Percentiles rank a stretch among this genome's conserved stretches.
phyloP scores from a whole-genome alignment of 2,888 invertebrate genomes.

The Protophormia terraenovae region DNA sequence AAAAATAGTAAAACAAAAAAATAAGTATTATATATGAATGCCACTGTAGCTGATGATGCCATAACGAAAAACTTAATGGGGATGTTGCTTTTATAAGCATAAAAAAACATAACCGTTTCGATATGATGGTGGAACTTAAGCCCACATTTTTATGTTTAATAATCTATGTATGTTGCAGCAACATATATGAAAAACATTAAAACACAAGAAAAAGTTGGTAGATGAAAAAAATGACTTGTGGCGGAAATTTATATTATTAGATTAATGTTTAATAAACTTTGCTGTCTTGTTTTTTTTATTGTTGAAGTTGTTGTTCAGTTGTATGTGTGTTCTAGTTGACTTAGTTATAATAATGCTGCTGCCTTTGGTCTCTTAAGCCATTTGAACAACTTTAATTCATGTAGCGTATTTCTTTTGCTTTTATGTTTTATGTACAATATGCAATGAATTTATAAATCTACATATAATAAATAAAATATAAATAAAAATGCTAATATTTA shows the following conservation, averaged over 20 bases:
- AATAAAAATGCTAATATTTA: constrained; percentile 65
- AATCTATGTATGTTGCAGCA: constrained; percentile 16
- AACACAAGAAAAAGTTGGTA: neutral
- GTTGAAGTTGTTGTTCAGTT: too few species aligned
- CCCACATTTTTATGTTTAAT: constrained; percentile 32
- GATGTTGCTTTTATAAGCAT: constrained; percentile 3
- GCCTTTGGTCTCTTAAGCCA: constrained; percentile 22
- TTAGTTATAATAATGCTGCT: neutral
- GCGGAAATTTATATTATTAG: constrained; percentile 59
- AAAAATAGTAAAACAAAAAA: neutral
- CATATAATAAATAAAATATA: constrained; percentile 56
- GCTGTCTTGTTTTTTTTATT: constrained; percentile 1
- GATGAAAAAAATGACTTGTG: constrained; percentile 24
- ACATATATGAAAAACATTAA: neutral
- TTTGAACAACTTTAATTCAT: constrained; percentile 35
- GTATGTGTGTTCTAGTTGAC: too few species aligned
- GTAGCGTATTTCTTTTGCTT: constrained; percentile 19
- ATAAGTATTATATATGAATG: constrained; percentile 25
- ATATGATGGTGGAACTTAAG: neutral
- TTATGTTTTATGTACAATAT: constrained; percentile 7
- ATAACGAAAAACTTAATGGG: constrained; percentile 3
- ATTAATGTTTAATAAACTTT: constrained; percentile 62
- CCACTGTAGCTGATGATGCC: constrained; percentile 7
- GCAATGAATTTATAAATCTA: constrained; percentile 51
- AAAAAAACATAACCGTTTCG: neutral